These are phyloP conservation scores for Mastomys natalensis DNA, from an alignment of 2,113 vertebrate species.

Conservation along the genomic window DNA sequence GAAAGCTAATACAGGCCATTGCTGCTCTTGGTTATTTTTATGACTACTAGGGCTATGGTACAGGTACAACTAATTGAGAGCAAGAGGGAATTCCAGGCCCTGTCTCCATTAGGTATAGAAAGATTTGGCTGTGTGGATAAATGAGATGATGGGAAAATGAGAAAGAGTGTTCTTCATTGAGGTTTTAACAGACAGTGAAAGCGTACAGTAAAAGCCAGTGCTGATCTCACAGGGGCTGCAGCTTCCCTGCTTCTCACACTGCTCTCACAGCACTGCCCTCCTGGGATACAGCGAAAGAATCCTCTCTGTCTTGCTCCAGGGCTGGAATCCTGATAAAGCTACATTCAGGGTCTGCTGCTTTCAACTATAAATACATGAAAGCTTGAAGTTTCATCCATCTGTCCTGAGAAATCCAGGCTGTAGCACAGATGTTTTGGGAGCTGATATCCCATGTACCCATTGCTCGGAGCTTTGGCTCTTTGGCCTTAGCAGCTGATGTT, in stretches of 20 bases:
- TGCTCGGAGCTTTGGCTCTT: constrained; percentile 5
- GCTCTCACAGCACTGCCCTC: neutral
- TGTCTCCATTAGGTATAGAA: constrained; percentile 11
- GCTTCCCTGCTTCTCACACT: neutral
- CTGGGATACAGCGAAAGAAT: neutral
- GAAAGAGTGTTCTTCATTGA: constrained; percentile 61
- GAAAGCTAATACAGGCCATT: neutral
- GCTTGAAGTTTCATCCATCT: constrained; percentile 47
- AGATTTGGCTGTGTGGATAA: constrained; percentile 25
- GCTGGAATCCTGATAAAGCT: neutral
- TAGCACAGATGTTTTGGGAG: constrained; percentile 26
- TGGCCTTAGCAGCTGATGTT: neutral
- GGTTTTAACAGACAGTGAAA: constrained; percentile 53
- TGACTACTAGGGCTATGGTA: neutral
- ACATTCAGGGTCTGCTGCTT: constrained; percentile 5
- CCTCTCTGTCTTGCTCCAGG: neutral
- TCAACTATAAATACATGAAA: constrained; percentile 46
- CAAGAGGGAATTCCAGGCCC: neutral
- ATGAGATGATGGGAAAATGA: constrained; percentile 8
- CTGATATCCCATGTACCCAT: neutral
- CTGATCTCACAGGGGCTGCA: constrained; percentile 19
- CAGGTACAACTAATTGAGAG: constrained; percentile 2
- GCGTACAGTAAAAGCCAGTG: constrained; percentile 48
- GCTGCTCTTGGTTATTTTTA: neutral
- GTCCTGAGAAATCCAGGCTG: constrained; percentile 29